Evolutionary conservation across 2,888 invertebrate genomes (phyloP), one percentile per base, ranked within the genome.

Genomic region (Branchellion lobata): DNA sequence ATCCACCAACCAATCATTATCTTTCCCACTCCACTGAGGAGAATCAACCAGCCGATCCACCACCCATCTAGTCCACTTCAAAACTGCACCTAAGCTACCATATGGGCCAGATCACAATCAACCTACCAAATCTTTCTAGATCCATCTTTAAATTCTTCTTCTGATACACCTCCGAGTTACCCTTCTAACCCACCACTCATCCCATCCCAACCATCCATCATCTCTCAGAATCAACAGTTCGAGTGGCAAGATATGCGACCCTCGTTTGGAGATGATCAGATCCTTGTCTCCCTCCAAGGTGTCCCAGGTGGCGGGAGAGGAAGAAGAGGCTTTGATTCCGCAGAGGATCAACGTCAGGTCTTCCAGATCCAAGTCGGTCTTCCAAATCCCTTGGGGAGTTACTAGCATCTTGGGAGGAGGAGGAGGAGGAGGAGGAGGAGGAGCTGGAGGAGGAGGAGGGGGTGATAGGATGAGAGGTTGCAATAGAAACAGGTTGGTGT

Each of bases 211-310:
- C n/a, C n/a, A n/a, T n/a, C n/a, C n/a, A n/a, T n/a, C n/a, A n/a
- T n/a, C n/a, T n/a, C n/a, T 14, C 77, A 77, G 77, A 29, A 33
- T 77, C 3, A 31, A 65, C 31, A 77, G 77, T 47, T 65, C 74
- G 3, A 74, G 74, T 29, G 79, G 79, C n/a, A 79, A 79, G 75
- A 51, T 79, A 5, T 75, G 75, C 75, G 79, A 79, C 47, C 79
- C 79, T 18, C 57, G 79, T 21, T 53, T 79, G 47, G 79, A 79
- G 33, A 73, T 68, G 36, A 79, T 79, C 34, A 57, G 79, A 65
- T 79, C 79, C 0, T 75, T 79, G 75, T 73, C 73, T 33, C 79
- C 79, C 2, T 74, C 79, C 36, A 77, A 77, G 29, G 29, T 40
- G n/a, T 77, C 77, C 5, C 77, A 77, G 53, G 61, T 57, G n/a